A percentile compares a stretch with the other conserved stretches of the same genome.
These are phyloP conservation scores for Microplitis demolitor DNA, from an alignment of 1,140 invertebrate species.

Conservation along the genomic window DNA sequence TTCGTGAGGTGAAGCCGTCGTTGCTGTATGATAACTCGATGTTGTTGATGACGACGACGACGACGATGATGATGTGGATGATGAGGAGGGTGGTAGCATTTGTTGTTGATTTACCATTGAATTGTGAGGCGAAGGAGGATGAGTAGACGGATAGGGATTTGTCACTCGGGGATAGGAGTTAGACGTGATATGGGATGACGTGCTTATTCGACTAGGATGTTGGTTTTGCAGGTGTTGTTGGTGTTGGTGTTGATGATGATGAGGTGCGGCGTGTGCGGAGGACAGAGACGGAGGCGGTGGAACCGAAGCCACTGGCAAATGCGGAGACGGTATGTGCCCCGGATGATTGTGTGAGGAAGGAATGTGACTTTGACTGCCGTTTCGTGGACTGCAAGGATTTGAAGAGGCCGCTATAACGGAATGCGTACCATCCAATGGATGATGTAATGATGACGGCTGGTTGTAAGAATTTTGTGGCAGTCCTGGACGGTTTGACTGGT, in stretches of 20 bases:
- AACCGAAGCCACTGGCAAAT: conserved; percentile 34
- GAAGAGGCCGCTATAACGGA: conserved; percentile 20
- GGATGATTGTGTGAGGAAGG: conserved; percentile 50
- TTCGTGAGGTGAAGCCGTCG: conserved; percentile 38
- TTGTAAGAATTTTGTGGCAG: conserved; percentile 25
- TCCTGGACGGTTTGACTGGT: conserved; percentile 19
- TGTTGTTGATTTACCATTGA: conserved; percentile 39
- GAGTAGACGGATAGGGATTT: conserved; percentile 31
- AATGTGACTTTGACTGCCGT: conserved; percentile 48
- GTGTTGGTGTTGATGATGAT: neutral
- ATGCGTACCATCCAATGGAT: conserved; percentile 25
- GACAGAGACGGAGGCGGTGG: conserved; percentile 12
- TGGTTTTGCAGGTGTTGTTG: conserved; percentile 33
- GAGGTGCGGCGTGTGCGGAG: neutral
- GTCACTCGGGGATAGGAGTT: conserved; percentile 31
- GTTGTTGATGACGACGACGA: conserved; percentile 15
- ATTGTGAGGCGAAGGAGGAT: conserved; percentile 36
- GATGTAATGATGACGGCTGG: conserved; percentile 11
- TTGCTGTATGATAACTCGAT: conserved; percentile 38
- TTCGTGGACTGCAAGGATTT: conserved; percentile 41
- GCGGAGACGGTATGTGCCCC: conserved; percentile 53
- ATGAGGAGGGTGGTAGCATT: conserved; percentile 39
- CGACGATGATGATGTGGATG: conserved; percentile 28
- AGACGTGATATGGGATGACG: conserved; percentile 27
- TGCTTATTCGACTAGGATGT: conserved; percentile 42